Evolutionary conservation across 1,140 invertebrate genomes (phyloP), one percentile per base, ranked within the genome.

Genomic region (Orussus abietinus): DNA sequence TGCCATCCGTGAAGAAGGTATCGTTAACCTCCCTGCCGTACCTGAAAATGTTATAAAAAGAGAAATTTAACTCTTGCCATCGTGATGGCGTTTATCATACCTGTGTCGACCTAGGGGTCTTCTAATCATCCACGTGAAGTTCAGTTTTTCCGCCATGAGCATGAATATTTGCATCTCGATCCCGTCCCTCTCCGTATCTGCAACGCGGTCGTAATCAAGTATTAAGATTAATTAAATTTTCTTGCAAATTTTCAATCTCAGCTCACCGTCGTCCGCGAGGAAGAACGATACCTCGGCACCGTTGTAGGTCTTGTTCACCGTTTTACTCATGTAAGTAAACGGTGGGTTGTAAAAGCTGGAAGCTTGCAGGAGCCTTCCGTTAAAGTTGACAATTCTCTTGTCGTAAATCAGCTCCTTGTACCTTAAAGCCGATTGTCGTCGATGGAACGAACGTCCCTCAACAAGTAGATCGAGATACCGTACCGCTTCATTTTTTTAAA

Each of bases 121-220:
- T 22, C 46, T 53, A 14, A 65, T 40, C 1, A 34, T 54, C 55
- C 57, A 67, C 9, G 57, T 59, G 7, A 67, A 67, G 43, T 67
- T 65, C 5, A 67, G 22, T 22, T 47, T 45, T 11, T 64, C 42
- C 1, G 64, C 61, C 4, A 66, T 47, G 1, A 58, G 20, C 6
- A 59, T 5, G 32, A 65, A 64, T 15, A 66, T 18, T 21, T 51
- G 29, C 15, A 55, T 14, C 12, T 66, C 64, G 13, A 65, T 39
- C 4, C 64, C 62, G 21, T 67, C 62, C 11, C 45, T 32, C 34
- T 52, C 46, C 3, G 7, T 3, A 18, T 60, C 59, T n/a, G 12
- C 11, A n/a, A 38, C 19, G n/a, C n/a, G n/a, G n/a, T n/a, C n/a
- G 18, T 7, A 30, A 36, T 36, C 5, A 38, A 3, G 7, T 13